Conservation (phyloP, 2,113 vertebrate genomes). For the Kryptolebias marmoratus region DNA sequence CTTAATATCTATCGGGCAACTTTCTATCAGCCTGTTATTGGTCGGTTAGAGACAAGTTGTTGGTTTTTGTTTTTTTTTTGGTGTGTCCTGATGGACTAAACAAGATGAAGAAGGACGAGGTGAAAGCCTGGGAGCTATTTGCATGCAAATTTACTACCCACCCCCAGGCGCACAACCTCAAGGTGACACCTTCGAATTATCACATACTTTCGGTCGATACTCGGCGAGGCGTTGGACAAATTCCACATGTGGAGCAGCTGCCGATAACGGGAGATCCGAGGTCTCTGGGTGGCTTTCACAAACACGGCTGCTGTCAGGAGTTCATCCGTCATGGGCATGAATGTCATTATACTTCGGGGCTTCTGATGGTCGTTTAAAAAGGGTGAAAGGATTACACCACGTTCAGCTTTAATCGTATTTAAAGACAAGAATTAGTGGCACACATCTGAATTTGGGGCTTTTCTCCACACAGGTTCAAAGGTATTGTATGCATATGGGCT, state of each 20-base stretch:
- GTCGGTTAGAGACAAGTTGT: conserved; percentile 34
- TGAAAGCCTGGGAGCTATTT: conserved; percentile 55
- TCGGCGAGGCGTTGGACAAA: conserved; percentile 14
- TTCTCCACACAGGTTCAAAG: too few relatives aligned
- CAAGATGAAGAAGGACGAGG: conserved; percentile 58
- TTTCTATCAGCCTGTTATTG: conserved; percentile 43
- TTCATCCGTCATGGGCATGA: too few relatives aligned
- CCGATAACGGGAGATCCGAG: conserved; percentile 1
- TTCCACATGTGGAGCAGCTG: conserved; percentile 41
- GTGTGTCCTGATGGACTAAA: conserved; percentile 32
- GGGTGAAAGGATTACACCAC: too few relatives aligned
- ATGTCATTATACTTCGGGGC: too few relatives aligned
- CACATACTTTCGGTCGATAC: conserved; percentile 51
- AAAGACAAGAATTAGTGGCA: too few relatives aligned
- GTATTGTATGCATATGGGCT: too few relatives aligned
- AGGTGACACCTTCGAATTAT: conserved; percentile 62
- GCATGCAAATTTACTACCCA: conserved; percentile 65
- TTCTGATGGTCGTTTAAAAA: too few relatives aligned
- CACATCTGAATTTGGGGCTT: too few relatives aligned
- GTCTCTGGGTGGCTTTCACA: conserved; percentile 32
- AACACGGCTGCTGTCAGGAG: not conserved
- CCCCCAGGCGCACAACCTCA: conserved; percentile 41
- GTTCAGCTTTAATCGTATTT: too few relatives aligned
- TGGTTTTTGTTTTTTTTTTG: not conserved
- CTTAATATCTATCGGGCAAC: conserved; percentile 42